Evolutionary conservation across 2,797 vertebrate species (phyloP).

Genomic region (Rhodeus uyekii): DNA sequence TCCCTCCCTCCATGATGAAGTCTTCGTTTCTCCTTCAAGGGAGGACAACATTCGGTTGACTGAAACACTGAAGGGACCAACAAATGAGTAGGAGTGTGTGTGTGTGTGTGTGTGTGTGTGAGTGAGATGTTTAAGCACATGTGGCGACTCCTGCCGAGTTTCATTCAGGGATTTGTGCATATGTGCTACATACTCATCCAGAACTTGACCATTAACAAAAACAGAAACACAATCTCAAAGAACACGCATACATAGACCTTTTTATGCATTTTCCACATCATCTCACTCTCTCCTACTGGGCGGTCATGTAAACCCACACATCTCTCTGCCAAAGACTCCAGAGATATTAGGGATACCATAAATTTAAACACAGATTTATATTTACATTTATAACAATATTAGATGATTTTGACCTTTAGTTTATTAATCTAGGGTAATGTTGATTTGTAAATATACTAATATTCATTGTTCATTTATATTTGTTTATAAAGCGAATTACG

Average conservation of each 20-base stretch:
- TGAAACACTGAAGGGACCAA: slow-evolving; percentile 27
- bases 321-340: not conserved
- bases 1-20: slow-evolving; percentile 20
- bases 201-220: slow-evolving; percentile 40
- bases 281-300: slow-evolving; percentile 17
- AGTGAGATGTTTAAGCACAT: slow-evolving; percentile 22
- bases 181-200: slow-evolving; percentile 5
- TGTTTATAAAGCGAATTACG: not conserved
- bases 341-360: not conserved
- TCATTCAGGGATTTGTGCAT: not conserved
- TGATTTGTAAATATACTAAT: not conserved
- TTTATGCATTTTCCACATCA: not conserved
- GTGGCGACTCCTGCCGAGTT: not conserved
- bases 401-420: not conserved
- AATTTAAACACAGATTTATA: not conserved
- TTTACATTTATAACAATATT: not conserved
- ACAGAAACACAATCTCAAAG: slow-evolving; percentile 40
- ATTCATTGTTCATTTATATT: not conserved
- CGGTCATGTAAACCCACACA: slow-evolving; percentile 15
- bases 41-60: not conserved
- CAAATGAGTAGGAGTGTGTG: slow-evolving; percentile 43
- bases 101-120: slow-evolving; percentile 24
- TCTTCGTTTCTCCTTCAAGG: not conserved
- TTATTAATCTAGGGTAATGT: not conserved
- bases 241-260: slow-evolving; percentile 20